These are phyloP conservation scores for Lemur catta DNA, from an alignment of 2,797 vertebrate genomes.

Conservation along the genomic window DNA sequence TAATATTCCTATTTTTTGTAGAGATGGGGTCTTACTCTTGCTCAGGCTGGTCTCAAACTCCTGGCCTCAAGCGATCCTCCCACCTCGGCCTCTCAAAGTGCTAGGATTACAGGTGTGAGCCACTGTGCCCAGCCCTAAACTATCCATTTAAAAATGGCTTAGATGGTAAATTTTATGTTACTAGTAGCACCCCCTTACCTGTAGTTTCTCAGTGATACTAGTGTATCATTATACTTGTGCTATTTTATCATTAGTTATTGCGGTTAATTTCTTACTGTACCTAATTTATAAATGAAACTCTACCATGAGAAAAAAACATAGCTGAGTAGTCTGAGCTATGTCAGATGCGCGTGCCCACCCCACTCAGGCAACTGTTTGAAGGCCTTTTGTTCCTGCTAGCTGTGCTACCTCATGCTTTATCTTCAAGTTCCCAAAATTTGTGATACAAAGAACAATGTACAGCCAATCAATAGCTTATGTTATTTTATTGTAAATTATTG, in stretches of 20 bases:
- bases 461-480: background rate
- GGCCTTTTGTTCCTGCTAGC: background rate
- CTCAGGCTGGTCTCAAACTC: too few species aligned
- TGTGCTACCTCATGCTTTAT: background rate
- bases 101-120: background rate
- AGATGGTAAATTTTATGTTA: background rate
- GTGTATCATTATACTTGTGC: background rate
- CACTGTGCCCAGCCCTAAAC: rapidly evolving
- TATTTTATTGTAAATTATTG: background rate
- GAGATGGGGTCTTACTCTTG: too few species aligned
- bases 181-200: background rate
- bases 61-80: background rate
- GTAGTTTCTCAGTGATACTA: background rate
- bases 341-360: background rate
- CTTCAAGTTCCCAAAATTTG: background rate
- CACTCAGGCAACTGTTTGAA: background rate
- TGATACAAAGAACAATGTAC: background rate
- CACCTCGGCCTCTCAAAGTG: background rate
- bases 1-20: too few species aligned
- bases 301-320: background rate
- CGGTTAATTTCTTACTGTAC: background rate
- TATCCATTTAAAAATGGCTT: background rate
- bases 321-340: background rate
- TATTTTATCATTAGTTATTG: background rate
- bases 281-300: background rate